phyloP scores from a whole-genome alignment of 2,888 invertebrate species.

The Stenchaetothrips biformis region DNA sequence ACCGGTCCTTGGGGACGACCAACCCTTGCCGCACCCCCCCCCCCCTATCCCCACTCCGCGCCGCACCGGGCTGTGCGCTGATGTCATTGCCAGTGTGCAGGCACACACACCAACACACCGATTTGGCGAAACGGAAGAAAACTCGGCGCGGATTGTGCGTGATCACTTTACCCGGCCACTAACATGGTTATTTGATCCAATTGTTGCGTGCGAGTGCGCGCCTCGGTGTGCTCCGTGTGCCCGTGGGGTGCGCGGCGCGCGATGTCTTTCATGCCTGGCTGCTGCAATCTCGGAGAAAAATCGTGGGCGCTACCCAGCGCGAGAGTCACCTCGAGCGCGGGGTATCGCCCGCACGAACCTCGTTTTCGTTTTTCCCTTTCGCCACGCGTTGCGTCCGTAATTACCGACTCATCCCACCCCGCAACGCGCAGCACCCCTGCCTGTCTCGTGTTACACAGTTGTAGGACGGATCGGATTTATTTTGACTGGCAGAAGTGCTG shows the following conservation, averaged over 20 bases:
- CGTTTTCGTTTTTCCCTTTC: too few species aligned
- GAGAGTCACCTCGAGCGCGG: too few species aligned
- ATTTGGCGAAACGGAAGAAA: not conserved
- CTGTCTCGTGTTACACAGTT: not conserved
- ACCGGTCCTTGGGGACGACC: too few species aligned
- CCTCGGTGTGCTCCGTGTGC: not conserved
- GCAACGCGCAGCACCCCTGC: not conserved
- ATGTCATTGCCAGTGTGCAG: too few species aligned
- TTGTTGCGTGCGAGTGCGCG: not conserved
- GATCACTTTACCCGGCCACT: not conserved
- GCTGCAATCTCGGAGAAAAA: too few species aligned
- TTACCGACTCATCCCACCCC: not conserved
- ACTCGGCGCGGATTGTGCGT: not conserved
- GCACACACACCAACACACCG: too few species aligned
- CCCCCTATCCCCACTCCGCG: too few species aligned
- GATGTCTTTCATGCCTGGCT: not conserved
- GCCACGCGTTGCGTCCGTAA: not conserved
- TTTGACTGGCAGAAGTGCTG: not conserved
- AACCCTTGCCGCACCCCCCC: too few species aligned
- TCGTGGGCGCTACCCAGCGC: too few species aligned
- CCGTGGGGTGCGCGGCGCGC: not conserved
- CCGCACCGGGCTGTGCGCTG: too few species aligned
- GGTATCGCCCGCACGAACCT: too few species aligned
- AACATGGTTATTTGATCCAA: conserved; percentile 5
- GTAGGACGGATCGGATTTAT: not conserved